Evolutionary conservation across 2,888 invertebrate species (phyloP), one percentile per base, ranked within the genome.

Genomic region (Cataglyphis rosenhaueri): DNA sequence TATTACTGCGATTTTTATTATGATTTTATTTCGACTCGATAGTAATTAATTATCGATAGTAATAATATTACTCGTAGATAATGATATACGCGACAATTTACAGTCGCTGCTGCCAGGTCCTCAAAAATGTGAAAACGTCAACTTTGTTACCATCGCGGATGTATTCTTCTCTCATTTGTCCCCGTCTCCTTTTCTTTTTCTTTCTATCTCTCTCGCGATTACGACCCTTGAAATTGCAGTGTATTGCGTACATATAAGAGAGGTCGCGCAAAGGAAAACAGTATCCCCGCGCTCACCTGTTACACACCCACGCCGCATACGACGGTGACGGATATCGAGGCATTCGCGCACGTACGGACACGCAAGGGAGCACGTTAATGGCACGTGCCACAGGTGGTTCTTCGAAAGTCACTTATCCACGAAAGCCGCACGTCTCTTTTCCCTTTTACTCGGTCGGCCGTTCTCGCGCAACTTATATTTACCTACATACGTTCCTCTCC

Each of bases 301-400:
- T 81, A 73, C 81, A 73, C 81, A 81, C 81, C 81, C 62, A 81
- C 78, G 78, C 76, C 52, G 65, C 38, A 25, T 18, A 41, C 35
- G 21, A 44, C 66, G 57, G 38, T 21, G 66, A 57, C 55, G 65
- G 68, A 68, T 78, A 78, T 78, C 68, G 68, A 59, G 68, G 44
- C 78, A 78, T 81, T 70, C 71, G 52, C 81, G 81, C 81, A 81
- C 62, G 81, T 81, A 81, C 64, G 81, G 74, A 74, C 64, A 81
- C 68, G 82, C 78, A 61, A 66, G 75, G 64, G 78, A 66, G 83
- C 66, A 65, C 79, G 82, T 75, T 73, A 85, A 73, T 62, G 88
- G 88, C 88, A 83, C 88, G 88, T 88, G 88, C 84, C 85, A 87
- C 88, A 83, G 85, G 86, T 88, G 85, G 85, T 65, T 88, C 83